Percentiles rank a stretch among this genome's conserved stretches.
These are phyloP conservation scores for Gymnorhina tibicen DNA, from an alignment of 2,113 vertebrate species.

Conservation along the genomic window DNA sequence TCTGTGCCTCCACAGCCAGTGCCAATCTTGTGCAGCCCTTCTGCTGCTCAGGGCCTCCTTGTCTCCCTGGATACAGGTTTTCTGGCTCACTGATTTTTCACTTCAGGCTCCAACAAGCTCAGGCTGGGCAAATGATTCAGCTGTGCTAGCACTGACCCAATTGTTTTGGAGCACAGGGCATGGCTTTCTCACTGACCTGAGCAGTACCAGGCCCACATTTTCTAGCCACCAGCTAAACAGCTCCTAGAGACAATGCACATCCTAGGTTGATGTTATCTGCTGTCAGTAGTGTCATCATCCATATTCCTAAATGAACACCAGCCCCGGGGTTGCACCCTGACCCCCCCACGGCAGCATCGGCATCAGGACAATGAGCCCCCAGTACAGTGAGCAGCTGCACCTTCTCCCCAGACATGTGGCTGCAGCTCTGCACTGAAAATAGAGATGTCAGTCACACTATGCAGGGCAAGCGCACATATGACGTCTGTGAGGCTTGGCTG, in stretches of 20 bases:
- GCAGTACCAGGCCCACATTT: not conserved
- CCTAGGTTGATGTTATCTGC: not conserved
- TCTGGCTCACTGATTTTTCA: slow-evolving; percentile 1
- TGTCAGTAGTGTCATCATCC: not conserved
- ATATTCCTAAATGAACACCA: not conserved
- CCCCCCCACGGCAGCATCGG: fast-evolving
- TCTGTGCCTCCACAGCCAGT: not conserved
- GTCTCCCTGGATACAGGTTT: not conserved
- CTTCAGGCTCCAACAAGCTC: not conserved
- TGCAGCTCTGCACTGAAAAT: slow-evolving; percentile 14
- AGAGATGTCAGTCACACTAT: not conserved
- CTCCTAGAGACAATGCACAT: not conserved
- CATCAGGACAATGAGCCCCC: fast-evolving
- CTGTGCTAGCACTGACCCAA: not conserved
- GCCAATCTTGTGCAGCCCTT: not conserved
- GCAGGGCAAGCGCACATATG: not conserved
- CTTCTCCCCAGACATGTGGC: not conserved
- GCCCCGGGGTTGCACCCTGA: not conserved
- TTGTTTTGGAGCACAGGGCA: not conserved
- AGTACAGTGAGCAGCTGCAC: not conserved
- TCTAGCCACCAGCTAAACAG: not conserved
- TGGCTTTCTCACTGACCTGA: not conserved
- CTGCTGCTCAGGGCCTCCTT: not conserved
- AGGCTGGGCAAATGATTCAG: not conserved
- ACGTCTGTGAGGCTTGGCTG: not conserved